phyloP scores from a whole-genome alignment of 2,113 vertebrate species.

The Tychaedon coryphoeus region DNA sequence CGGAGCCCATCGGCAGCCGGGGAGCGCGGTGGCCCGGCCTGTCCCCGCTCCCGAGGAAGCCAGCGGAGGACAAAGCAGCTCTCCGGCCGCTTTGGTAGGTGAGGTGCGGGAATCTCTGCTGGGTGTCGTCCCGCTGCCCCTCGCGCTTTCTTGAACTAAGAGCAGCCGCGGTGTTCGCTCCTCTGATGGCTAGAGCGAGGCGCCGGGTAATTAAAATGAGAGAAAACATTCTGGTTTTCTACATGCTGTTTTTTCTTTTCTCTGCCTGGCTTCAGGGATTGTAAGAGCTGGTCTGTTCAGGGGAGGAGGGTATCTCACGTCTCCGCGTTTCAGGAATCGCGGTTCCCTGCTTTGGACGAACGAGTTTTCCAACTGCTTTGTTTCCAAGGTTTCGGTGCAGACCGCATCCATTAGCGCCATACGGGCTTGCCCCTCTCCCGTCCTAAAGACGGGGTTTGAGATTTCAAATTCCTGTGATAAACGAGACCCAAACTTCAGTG shows the following conservation, averaged over 20 bases:
- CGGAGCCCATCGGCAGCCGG: not conserved
- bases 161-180: not conserved
- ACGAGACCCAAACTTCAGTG: not conserved
- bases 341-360: not conserved
- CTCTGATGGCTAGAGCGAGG: not conserved
- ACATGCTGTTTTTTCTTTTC: not conserved
- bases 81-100: not conserved
- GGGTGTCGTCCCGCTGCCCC: not conserved
- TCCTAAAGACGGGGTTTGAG: not conserved
- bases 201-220: not conserved
- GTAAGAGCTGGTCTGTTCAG: not conserved
- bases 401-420: not conserved
- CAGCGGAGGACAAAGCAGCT: not conserved
- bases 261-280: not conserved
- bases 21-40: not conserved
- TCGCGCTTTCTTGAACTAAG: not conserved
- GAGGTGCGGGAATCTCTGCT: not conserved
- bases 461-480: not conserved
- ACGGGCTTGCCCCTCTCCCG: not conserved
- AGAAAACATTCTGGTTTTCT: not conserved
- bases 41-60: not conserved
- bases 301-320: not conserved
- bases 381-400: not conserved
- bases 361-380: conserved; percentile 35
- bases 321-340: not conserved